phyloP scores from a whole-genome alignment of 2,797 vertebrate genomes.

The Tragopan temminckii region DNA sequence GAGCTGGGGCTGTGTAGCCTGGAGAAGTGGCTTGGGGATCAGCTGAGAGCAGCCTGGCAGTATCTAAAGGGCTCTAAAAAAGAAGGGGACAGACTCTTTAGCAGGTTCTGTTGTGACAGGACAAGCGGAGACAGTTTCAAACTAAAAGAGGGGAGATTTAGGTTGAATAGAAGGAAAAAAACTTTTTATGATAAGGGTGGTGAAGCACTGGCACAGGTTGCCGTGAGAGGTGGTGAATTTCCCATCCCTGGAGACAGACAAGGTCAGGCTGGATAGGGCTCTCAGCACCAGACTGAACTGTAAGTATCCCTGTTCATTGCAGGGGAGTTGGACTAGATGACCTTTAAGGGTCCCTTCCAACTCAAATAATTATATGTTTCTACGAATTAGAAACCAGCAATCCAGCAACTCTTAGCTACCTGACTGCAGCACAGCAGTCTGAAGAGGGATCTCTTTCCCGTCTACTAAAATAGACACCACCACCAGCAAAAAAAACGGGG shows the following conservation, averaged over 20 bases:
- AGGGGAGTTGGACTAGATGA: neutral
- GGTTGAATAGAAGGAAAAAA: too few relatives aligned
- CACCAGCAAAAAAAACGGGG: neutral
- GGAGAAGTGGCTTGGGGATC: too few relatives aligned
- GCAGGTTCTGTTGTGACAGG: too few relatives aligned
- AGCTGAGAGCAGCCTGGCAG: too few relatives aligned
- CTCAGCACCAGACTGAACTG: neutral
- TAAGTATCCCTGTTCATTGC: neutral
- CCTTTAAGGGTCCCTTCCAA: neutral
- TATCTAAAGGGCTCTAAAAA: too few relatives aligned
- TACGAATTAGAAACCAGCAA: neutral
- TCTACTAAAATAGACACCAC: constrained; percentile 48
- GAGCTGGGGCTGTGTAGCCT: too few relatives aligned
- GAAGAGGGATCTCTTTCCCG: neutral
- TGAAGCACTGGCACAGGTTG: too few relatives aligned
- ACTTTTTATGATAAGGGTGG: too few relatives aligned
- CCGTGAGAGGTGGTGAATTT: neutral
- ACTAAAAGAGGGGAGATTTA: too few relatives aligned
- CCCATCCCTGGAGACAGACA: neutral
- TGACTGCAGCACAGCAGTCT: neutral
- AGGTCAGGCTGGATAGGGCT: neutral
- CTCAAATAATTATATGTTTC: neutral
- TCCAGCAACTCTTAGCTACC: neutral
- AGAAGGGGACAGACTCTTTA: too few relatives aligned
- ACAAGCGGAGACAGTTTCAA: too few relatives aligned